Evolutionary conservation across 37 sponge, comb jelly and placozoan species (phyloP).

Genomic region (Cliona cf. orientalis): DNA sequence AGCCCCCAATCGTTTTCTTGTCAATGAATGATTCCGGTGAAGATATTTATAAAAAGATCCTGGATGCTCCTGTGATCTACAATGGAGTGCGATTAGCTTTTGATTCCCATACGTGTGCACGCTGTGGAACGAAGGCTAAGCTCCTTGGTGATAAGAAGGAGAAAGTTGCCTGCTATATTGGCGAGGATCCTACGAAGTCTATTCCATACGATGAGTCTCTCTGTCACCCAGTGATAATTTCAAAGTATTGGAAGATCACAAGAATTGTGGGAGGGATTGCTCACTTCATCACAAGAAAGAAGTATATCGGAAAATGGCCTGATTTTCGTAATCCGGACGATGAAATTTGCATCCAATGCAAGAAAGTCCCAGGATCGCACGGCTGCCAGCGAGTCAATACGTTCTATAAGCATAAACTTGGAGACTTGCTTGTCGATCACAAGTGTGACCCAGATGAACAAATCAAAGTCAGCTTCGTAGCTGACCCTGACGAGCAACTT

Average conservation of each 20-base stretch:
- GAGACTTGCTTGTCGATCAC: too few species aligned
- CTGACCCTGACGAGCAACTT: too few species aligned
- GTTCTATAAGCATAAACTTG: too few species aligned
- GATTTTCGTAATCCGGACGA: slow-evolving; percentile 27
- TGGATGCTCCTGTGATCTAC: neutral
- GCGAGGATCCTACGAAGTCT: neutral
- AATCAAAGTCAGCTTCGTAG: too few species aligned
- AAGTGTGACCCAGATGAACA: too few species aligned
- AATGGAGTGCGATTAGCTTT: too few species aligned
- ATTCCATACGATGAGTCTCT: slow-evolving; percentile 18
- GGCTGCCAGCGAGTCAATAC: too few species aligned
- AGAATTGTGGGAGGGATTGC: slow-evolving; percentile 25
- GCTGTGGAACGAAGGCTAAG: too few species aligned
- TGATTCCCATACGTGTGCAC: too few species aligned
- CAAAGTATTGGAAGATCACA: slow-evolving; percentile 4
- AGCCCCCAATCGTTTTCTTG: neutral
- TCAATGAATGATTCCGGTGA: neutral
- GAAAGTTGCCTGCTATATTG: neutral
- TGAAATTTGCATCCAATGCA: slow-evolving; percentile 13
- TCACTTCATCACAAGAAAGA: slow-evolving; percentile 11
- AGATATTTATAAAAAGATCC: neutral
- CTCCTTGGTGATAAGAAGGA: neutral
- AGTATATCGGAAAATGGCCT: slow-evolving; percentile 1
- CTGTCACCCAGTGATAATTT: slow-evolving; percentile 42
- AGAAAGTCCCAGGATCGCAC: slow-evolving; percentile 8